Evolutionary conservation across 30 jellyfish, hydroid and myxozoan species (phyloP).

Genomic region (Aurelia coerulea): DNA sequence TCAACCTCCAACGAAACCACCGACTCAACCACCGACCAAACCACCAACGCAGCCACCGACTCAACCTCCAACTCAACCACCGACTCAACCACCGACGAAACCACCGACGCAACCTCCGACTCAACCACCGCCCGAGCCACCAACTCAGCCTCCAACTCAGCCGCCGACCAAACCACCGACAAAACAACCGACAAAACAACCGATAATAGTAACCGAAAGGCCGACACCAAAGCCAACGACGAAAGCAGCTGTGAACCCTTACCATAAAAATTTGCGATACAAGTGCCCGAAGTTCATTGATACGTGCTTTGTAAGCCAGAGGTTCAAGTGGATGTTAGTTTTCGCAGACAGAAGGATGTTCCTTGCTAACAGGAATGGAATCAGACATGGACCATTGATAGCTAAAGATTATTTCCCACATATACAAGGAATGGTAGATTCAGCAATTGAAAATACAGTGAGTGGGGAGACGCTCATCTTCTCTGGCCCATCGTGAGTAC

Average conservation of each 20-base stretch:
- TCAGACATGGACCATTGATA: slow-evolving; percentile 67
- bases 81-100: neutral
- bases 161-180: slow-evolving; percentile 6
- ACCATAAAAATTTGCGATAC: slow-evolving; percentile 29
- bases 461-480: slow-evolving; percentile 53
- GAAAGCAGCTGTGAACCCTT: slow-evolving; percentile 25
- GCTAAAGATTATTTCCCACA: slow-evolving; percentile 48
- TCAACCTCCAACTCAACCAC: neutral
- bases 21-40: slow-evolving; percentile 8
- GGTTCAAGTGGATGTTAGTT: slow-evolving; percentile 58
- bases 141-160: neutral
- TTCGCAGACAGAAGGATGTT: slow-evolving; percentile 35
- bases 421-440: slow-evolving; percentile 30
- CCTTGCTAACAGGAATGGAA: slow-evolving; percentile 72
- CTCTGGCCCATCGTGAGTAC: slow-evolving; percentile 49
- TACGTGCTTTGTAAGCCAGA: slow-evolving; percentile 34
- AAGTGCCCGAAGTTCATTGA: slow-evolving; percentile 42
- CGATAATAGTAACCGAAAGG: neutral
- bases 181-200: slow-evolving; percentile 17
- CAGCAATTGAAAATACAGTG: slow-evolving; percentile 43
- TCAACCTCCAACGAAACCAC: neutral
- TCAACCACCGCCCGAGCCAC: neutral
- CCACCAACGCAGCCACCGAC: slow-evolving; percentile 5
- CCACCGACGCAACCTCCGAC: slow-evolving; percentile 3
- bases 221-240: slow-evolving; percentile 5